Percentiles rank a stretch among this genome's conserved stretches.
Evolutionary conservation across 1,140 invertebrate species (phyloP).

Genomic region (Drosophila carrolli): DNA sequence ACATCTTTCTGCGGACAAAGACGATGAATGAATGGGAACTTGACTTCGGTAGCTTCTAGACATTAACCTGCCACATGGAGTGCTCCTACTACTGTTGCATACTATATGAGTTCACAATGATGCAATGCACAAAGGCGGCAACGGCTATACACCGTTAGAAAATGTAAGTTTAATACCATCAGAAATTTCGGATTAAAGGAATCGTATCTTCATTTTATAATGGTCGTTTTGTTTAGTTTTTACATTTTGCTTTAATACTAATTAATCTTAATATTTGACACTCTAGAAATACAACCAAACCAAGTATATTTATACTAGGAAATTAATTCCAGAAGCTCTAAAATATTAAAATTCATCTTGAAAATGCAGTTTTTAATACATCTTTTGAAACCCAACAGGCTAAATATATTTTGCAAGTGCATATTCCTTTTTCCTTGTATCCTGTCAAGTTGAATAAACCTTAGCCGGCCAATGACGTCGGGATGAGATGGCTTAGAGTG

Average conservation of each 20-base stretch:
- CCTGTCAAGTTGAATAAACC: slow-evolving; percentile 70
- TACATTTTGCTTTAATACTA: neutral
- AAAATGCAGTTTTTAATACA: no score
- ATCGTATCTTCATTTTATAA: neutral
- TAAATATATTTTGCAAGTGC: slow-evolving; percentile 6
- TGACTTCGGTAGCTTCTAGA: slow-evolving; percentile 47
- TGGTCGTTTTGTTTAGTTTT: neutral
- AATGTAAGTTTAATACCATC: neutral
- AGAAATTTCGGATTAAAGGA: no score
- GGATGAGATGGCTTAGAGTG: slow-evolving; percentile 18
- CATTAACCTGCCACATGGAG: slow-evolving; percentile 49
- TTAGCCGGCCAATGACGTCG: slow-evolving; percentile 54
- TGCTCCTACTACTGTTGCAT: slow-evolving; percentile 36
- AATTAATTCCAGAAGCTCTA: no score
- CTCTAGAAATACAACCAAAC: no score
- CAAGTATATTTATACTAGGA: no score
- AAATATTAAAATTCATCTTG: no score
- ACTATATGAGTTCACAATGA: slow-evolving; percentile 41
- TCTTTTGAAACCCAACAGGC: no score
- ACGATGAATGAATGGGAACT: slow-evolving; percentile 41
- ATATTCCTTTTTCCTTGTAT: slow-evolving; percentile 3
- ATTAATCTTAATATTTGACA: no score
- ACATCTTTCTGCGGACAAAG: slow-evolving; percentile 28
- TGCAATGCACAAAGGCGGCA: slow-evolving; percentile 24
- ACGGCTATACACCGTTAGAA: slow-evolving; percentile 1